phyloP scores from a whole-genome alignment of 1,140 invertebrate species.

The Leptopilina clavipes region DNA sequence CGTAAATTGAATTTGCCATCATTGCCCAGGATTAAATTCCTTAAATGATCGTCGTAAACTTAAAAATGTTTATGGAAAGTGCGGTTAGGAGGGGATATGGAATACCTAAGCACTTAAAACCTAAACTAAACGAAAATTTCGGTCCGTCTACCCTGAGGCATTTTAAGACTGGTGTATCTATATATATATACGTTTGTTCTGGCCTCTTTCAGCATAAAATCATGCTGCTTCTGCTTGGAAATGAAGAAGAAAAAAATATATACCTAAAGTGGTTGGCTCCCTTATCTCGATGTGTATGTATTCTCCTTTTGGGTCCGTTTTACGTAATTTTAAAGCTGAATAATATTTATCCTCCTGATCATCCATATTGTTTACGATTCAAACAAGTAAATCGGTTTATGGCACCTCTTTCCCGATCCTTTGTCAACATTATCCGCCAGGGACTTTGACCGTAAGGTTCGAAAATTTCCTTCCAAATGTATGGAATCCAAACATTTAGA shows the following conservation, averaged over 20 bases:
- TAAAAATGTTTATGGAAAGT: constrained; percentile 50
- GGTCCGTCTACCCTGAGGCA: background rate
- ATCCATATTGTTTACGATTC: constrained; percentile 59
- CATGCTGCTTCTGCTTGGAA: constrained; percentile 2
- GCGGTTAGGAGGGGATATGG: background rate
- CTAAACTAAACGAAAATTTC: constrained; percentile 23
- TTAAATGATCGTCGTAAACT: constrained; percentile 58
- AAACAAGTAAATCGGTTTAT: constrained; percentile 61
- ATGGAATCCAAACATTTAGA: no score
- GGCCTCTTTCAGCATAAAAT: background rate
- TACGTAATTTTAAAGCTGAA: constrained; percentile 1
- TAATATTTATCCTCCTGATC: constrained; percentile 54
- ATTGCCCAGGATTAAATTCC: constrained; percentile 49
- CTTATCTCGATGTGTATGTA: constrained; percentile 1
- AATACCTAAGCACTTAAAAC: constrained; percentile 34
- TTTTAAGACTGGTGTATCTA: background rate
- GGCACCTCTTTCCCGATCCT: constrained; percentile 44
- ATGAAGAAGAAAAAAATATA: constrained; percentile 26
- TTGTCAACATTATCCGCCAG: constrained; percentile 20
- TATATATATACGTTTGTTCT: background rate
- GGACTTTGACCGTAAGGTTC: background rate
- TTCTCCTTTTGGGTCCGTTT: background rate
- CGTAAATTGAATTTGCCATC: constrained; percentile 34
- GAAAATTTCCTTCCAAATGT: no score
- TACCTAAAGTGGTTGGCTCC: constrained; percentile 6